These are phyloP conservation scores for Phyllotis vaccarum DNA, from an alignment of 2,797 vertebrate species.

Conservation along the genomic window DNA sequence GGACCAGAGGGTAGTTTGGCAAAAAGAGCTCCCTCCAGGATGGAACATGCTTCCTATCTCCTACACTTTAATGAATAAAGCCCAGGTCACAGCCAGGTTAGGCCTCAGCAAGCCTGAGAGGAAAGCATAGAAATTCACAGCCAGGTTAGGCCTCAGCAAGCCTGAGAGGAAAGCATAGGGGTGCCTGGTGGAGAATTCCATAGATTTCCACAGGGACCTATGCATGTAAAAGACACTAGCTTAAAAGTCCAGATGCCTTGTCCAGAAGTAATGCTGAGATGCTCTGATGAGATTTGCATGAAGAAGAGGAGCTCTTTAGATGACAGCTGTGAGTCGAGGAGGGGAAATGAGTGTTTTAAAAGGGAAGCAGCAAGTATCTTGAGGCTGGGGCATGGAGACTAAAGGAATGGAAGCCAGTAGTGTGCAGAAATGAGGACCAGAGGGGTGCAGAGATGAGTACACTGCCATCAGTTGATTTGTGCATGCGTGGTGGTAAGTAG, in stretches of 20 bases:
- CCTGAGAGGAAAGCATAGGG: not conserved
- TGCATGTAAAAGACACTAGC: not conserved
- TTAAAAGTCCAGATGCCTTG: not conserved
- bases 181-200: not conserved
- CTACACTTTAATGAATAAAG: not conserved
- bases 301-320: not conserved
- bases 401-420: not conserved
- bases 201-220: not conserved
- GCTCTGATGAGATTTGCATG: not conserved
- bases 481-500: not conserved
- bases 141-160: not conserved
- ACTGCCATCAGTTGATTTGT: not conserved
- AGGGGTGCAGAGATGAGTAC: not conserved
- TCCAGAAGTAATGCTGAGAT: slow-evolving; percentile 19
- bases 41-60: not conserved
- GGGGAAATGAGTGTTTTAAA: not conserved
- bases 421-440: not conserved
- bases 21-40: not conserved
- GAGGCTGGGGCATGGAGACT: not conserved
- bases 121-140: not conserved
- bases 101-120: not conserved
- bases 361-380: not conserved
- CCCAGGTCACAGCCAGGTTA: not conserved
- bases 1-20: not conserved
- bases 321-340: not conserved